Evolutionary conservation across 2,888 invertebrate genomes (phyloP), one percentile per base, ranked within the genome.

Genomic region (Drosophila mettleri): DNA sequence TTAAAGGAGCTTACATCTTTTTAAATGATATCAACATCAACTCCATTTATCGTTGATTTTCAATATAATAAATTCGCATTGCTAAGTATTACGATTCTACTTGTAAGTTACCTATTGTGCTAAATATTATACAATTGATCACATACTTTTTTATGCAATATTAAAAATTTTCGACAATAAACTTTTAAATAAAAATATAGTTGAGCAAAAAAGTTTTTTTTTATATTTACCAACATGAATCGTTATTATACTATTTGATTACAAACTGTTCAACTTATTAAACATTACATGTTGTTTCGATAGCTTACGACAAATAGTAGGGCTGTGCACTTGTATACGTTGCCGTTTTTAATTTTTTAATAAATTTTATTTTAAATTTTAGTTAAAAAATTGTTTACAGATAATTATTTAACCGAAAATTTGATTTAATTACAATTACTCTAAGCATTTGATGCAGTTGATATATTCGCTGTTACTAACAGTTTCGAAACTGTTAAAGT

Each of bases 401-500:
- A n/a, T 3, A 29, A 18, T 18, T 14, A 18, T 10, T 14, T 16
- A 46, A 29, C 1, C 6, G 12, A 12, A 18, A 9, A 18, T 2
- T 29, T 16, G 18, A 2, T 8, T 31, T 14, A 7, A 14, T 29
- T 29, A 20, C 20, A 8, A 4, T 31, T 8, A 14, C 0, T 1
- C 14, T 4, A 20, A 9, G 4, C 20, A 4, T 29, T 48, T 31
- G 16, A 24, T 24, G 2, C 9, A 16, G 3, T 22, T 33, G 2
- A 43, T 33, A 27, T 27, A 8, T 9, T 14, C 9, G 24, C 43
- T 5, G 53, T 9, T 6, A 33, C 20, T 46, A 27, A 46, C 54
- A 55, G 54, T 36, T 27, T n/a, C 2, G 10, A 10, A 45, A 55
- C 33, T 72, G 38, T 59, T 71, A 59, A 45, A 43, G 9, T 7